These are phyloP conservation scores for Automeris io DNA, from an alignment of 2,888 invertebrate species.

Conservation along the genomic window DNA sequence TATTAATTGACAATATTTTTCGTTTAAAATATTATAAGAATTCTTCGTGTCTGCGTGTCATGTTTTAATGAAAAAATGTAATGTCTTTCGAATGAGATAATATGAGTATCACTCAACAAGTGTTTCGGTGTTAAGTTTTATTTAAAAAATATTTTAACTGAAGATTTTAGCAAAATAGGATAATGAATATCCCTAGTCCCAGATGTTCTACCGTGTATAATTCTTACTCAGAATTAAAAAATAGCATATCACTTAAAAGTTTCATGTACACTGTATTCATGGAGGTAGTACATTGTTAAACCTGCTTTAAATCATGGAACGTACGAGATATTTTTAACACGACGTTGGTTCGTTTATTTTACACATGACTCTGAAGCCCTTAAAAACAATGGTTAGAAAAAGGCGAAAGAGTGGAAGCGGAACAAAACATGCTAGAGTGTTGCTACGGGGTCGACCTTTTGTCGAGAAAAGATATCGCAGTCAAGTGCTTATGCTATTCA, in stretches of 20 bases:
- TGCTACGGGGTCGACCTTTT: slow-evolving; percentile 34
- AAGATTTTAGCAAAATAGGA: too few species aligned
- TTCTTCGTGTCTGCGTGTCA: too few species aligned
- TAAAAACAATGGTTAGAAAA: slow-evolving; percentile 48
- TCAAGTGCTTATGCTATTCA: slow-evolving; percentile 5
- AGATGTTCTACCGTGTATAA: slow-evolving; percentile 5
- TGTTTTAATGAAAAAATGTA: too few species aligned
- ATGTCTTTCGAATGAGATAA: too few species aligned
- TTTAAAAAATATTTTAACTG: too few species aligned
- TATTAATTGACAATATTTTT: too few species aligned
- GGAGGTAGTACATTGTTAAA: slow-evolving; percentile 5
- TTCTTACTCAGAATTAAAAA: slow-evolving; percentile 6
- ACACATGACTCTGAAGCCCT: slow-evolving; percentile 38
- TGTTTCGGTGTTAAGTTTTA: too few species aligned
- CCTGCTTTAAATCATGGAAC: slow-evolving; percentile 15
- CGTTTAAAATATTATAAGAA: too few species aligned
- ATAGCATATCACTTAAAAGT: too few species aligned
- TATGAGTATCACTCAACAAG: too few species aligned
- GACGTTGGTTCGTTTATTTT: slow-evolving; percentile 37
- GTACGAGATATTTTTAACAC: slow-evolving; percentile 19
- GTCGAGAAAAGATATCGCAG: slow-evolving; percentile 28
- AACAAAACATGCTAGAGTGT: slow-evolving; percentile 66
- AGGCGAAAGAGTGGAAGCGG: slow-evolving; percentile 53
- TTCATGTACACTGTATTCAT: too few species aligned
- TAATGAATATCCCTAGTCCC: slow-evolving; percentile 9